Evolutionary conservation across 2,888 invertebrate genomes (phyloP).

Genomic region (Nemurella pictetii): DNA sequence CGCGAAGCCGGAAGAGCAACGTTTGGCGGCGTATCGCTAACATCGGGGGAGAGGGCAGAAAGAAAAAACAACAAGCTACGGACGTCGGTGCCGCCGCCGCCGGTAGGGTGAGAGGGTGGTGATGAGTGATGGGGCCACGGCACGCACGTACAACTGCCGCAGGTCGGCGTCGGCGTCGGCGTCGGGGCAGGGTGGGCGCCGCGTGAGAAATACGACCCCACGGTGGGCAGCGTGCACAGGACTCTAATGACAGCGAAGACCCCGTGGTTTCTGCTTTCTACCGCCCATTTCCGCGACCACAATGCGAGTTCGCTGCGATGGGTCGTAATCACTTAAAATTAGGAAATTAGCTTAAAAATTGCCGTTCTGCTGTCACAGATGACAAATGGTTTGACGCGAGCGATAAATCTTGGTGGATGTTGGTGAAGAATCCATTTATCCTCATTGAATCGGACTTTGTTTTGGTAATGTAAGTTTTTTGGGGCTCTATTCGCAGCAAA

Average conservation of each 20-base stretch:
- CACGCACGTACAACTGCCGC: background rate
- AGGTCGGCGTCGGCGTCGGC: background rate
- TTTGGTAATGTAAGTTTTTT: background rate
- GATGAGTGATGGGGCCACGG: slow-evolving; percentile 8
- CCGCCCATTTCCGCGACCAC: background rate
- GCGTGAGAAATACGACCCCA: background rate
- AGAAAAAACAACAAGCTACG: background rate
- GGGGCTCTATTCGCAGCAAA: background rate
- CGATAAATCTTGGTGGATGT: background rate
- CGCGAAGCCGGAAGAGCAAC: background rate
- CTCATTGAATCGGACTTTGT: background rate
- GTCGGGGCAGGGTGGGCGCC: background rate
- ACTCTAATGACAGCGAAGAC: background rate
- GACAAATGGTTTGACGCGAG: slow-evolving; percentile 8
- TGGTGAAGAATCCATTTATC: background rate
- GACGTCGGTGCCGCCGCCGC: background rate
- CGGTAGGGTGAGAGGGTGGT: background rate
- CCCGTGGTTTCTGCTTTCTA: background rate
- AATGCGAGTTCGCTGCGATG: background rate
- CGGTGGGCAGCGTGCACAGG: background rate
- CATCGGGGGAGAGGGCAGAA: background rate
- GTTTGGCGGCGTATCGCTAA: background rate
- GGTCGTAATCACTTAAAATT: background rate
- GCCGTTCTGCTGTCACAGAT: background rate
- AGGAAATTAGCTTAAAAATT: slow-evolving; percentile 22